Percentiles rank a stretch among this genome's conserved stretches.
phyloP scores from a whole-genome alignment of 2,888 invertebrate genomes.

The Gymnosoma rotundatum region DNA sequence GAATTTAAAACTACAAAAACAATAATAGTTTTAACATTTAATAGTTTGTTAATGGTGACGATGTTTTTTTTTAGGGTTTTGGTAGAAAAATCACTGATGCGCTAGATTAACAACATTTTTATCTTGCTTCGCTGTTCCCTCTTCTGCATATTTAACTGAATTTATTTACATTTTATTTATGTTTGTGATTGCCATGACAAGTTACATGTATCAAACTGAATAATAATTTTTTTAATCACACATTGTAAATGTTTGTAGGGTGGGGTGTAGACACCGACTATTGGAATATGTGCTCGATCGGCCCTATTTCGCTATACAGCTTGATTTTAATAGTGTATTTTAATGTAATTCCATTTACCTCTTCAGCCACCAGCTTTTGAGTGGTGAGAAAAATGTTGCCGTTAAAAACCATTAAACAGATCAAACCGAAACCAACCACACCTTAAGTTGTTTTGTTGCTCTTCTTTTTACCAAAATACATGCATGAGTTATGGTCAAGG shows the following conservation, averaged over 20 bases:
- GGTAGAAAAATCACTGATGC: slow-evolving; percentile 64
- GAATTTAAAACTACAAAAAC: slow-evolving; percentile 2
- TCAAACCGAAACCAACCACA: slow-evolving; percentile 39
- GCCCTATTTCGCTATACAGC: slow-evolving; percentile 55
- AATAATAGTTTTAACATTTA: slow-evolving; percentile 6
- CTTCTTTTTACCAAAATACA: slow-evolving; percentile 36
- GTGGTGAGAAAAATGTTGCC: slow-evolving; percentile 4
- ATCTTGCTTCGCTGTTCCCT: not conserved
- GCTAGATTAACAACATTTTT: slow-evolving; percentile 42
- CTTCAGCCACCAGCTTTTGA: slow-evolving; percentile 15
- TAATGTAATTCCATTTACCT: slow-evolving; percentile 40
- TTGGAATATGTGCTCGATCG: slow-evolving; percentile 53
- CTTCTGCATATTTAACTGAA: slow-evolving; percentile 12
- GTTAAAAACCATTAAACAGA: slow-evolving; percentile 30
- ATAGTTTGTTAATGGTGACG: slow-evolving; percentile 42
- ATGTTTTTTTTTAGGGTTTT: slow-evolving; percentile 26
- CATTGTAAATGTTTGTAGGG: slow-evolving; percentile 47
- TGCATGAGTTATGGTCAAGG: slow-evolving; percentile 72
- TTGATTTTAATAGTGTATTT: not conserved
- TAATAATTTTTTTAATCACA: slow-evolving; percentile 10
- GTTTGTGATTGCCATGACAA: slow-evolving; percentile 42
- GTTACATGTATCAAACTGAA: slow-evolving; percentile 30
- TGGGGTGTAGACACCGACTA: slow-evolving; percentile 60
- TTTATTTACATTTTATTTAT: not conserved
- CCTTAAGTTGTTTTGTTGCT: slow-evolving; percentile 32